Evolutionary conservation across 2,797 vertebrate genomes (phyloP), one percentile per base, ranked within the genome.

Genomic region (Kryptopterus vitreolus): DNA sequence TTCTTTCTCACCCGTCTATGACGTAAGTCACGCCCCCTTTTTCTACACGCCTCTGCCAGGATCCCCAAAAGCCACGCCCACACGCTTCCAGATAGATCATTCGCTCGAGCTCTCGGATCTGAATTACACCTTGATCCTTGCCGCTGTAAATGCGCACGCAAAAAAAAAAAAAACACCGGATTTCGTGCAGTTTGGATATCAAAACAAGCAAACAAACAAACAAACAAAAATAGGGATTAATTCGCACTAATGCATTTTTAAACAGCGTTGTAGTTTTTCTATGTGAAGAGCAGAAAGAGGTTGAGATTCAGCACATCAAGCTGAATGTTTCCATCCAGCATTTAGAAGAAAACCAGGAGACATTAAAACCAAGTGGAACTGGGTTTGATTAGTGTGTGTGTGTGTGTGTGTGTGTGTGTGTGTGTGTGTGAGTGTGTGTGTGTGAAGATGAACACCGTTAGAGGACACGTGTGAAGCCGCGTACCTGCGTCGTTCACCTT

Each of bases 1-100:
- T 43, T 43, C 38, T 43, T 43, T 43, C 38, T 43, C 10, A 1
- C 38, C 10, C 10, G 38, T 10, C 38, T 43, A 6, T 43, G 33
- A 20, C 50, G 12, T 2, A 11, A 38, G 3, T 33, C 71, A 74
- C 78, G 78, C 58, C 59, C 58, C 1, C n/a, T n/a, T 26, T 6
- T 1, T 1, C 10, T 13, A 24, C 13, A 24, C 4, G 4, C n/a
- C 4, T 29, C 31, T 43, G 46, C 48, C 61, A 22, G 4, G 7
- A 15, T 11, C 22, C 18, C 48, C 9, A 1, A 26, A 77, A 16
- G 62, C 84, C 79, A 81, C 84, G 72, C 86, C 85, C 59, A 76
- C 76, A 52, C 61, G 73, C 43, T 74, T 50, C 78, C 68, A 52
- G 57, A 63, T 76, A 78, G 79, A 69, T 77, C 85, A 81, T 69